Percentiles rank a stretch among this genome's conserved stretches.
These are phyloP conservation scores for Elanus axillaris DNA, from an alignment of 2,113 vertebrate species.

Conservation along the genomic window DNA sequence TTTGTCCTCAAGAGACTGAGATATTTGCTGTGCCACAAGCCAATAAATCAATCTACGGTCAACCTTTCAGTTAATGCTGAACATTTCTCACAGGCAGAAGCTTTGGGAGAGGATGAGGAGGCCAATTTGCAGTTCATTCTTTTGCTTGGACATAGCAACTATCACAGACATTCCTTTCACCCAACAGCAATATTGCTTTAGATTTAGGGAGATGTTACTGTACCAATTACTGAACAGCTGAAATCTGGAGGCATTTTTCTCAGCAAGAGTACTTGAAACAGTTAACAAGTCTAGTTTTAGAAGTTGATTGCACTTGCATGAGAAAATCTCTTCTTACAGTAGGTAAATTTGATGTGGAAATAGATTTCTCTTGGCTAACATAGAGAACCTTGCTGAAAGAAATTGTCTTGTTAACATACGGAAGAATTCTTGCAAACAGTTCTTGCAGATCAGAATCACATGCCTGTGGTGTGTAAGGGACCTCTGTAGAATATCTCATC, in stretches of 20 bases:
- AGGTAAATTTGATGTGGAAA: background rate
- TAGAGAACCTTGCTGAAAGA: background rate
- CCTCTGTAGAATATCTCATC: background rate
- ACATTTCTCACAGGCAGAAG: background rate
- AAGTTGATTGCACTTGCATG: background rate
- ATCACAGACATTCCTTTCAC: background rate
- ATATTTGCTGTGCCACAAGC: background rate
- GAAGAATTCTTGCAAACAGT: background rate
- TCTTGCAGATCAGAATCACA: background rate
- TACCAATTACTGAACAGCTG: background rate
- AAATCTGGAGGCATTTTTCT: background rate
- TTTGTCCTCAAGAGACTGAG: background rate
- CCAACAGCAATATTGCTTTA: background rate
- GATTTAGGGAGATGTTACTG: background rate
- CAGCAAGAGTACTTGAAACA: background rate
- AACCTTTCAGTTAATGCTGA: background rate
- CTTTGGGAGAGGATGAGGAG: background rate
- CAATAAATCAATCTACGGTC: background rate
- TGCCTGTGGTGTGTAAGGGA: background rate
- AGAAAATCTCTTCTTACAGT: background rate
- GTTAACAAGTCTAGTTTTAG: background rate
- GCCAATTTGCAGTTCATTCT: background rate
- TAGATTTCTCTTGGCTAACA: background rate
- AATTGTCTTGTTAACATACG: background rate
- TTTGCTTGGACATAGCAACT: background rate